Evolutionary conservation across 2,113 vertebrate genomes (phyloP), one percentile per base, ranked within the genome.

Genomic region (Lophura nycthemera): DNA sequence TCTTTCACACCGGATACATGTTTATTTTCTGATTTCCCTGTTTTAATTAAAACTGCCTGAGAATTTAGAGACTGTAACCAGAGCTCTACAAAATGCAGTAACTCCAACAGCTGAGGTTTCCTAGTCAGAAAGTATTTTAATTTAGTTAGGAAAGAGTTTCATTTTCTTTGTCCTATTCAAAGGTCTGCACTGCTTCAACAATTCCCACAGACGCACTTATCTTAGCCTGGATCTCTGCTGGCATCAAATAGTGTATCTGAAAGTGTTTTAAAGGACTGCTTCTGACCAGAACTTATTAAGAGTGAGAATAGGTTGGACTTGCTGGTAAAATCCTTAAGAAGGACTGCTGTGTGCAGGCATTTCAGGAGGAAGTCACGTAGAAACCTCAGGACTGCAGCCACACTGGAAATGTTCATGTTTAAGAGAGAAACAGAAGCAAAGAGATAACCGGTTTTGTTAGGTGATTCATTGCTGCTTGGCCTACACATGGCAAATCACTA

Each of bases 341-440:
- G 32, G 20, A 60, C 42, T 54, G 34, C 67, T 83, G 60, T 63
- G 27, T 47, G 30, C 57, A 80, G 64, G 64, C 12, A 8, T 76
- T 84, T 67, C 1, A 5, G 65, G 89, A 86, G 83, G 79, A 88
- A 91, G 79, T 65, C 60, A 27, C 24, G 83, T 70, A 70, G 76
- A 92, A 90, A 67, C 50, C 80, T 93, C 6, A 8, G 57, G 81
- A 47, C 52, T 89, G 34, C 20, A n/a, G n/a, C 38, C 76, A 43
- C 83, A 72, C 69, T 6, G 43, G 75, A 81, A 81, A 66, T 19
- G 64, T 89, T 93, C n/a, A 81, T 83, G 65, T 93, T 79, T 60
- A 57, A 88, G 83, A 88, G 72, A 86, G 73, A 91, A 86, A 84
- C 83, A 96, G 96, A 86, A 89, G 94, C 89, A 82, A 90, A 67